phyloP scores from a whole-genome alignment of 2,888 invertebrate genomes.

The Plebejus anna region DNA sequence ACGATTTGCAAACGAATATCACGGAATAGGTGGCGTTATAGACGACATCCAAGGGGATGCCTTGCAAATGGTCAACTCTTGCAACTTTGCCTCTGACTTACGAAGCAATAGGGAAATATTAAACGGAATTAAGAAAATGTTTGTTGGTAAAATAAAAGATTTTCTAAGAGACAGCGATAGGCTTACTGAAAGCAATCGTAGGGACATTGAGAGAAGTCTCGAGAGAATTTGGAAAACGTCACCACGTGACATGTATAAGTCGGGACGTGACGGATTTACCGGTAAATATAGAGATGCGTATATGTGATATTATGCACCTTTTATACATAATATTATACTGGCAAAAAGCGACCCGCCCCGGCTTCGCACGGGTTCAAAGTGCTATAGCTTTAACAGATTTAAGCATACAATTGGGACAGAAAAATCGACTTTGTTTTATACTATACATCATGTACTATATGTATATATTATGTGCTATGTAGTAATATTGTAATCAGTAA shows the following conservation, averaged over 20 bases:
- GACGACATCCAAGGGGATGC: not conserved
- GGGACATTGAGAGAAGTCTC: constrained; percentile 5
- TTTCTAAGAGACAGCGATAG: not conserved
- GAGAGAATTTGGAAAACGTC: not conserved
- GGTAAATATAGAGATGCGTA: constrained; percentile 19
- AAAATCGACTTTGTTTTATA: too few species aligned
- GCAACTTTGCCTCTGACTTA: not conserved
- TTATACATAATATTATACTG: not conserved
- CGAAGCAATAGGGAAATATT: constrained; percentile 18
- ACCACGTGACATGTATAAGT: not conserved
- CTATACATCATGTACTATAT: too few species aligned
- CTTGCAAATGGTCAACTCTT: not conserved
- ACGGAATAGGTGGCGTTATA: constrained; percentile 29
- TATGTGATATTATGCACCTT: not conserved
- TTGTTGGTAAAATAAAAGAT: not conserved
- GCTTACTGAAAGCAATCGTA: constrained; percentile 21
- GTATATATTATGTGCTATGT: too few species aligned
- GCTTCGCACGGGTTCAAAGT: too few species aligned
- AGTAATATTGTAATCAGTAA: too few species aligned
- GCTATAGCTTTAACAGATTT: too few species aligned
- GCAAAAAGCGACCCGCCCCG: too few species aligned
- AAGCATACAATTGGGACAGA: too few species aligned
- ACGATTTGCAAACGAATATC: constrained; percentile 28
- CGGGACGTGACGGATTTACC: not conserved
- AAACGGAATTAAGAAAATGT: constrained; percentile 21